Evolutionary conservation across 2,797 vertebrate species (phyloP).

Genomic region (Melanogrammus aeglefinus): DNA sequence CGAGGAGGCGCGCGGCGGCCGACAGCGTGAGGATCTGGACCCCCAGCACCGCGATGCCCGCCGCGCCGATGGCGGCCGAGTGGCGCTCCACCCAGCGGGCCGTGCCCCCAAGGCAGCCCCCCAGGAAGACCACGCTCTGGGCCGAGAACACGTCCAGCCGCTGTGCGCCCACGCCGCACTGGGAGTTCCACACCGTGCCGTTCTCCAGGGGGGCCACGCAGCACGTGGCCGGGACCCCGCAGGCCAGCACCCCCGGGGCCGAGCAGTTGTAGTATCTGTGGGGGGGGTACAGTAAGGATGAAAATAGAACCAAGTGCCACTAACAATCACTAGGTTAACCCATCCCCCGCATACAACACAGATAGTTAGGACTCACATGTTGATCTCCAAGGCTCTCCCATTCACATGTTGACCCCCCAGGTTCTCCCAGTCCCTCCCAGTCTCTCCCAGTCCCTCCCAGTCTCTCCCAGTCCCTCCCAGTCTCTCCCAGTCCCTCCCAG

Average conservation of each 20-base stretch:
- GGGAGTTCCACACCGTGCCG: slow-evolving; percentile 78
- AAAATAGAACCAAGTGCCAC: no score
- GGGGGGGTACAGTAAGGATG: background rate
- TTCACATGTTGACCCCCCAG: no score
- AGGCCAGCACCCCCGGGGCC: slow-evolving; percentile 79
- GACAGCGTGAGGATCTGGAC: slow-evolving; percentile 73
- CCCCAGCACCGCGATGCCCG: slow-evolving; percentile 38
- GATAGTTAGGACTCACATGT: no score
- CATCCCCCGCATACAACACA: no score
- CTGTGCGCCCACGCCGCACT: slow-evolving; percentile 78
- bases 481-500: no score
- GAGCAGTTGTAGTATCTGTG: slow-evolving; percentile 92
- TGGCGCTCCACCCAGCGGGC: slow-evolving; percentile 73
- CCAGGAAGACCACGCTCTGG: slow-evolving; percentile 69
- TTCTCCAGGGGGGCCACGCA: slow-evolving; percentile 80
- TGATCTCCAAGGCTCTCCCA: no score
- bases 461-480: no score
- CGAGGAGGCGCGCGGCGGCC: slow-evolving; percentile 64
- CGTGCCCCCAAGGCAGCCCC: slow-evolving; percentile 80
- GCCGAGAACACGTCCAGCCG: slow-evolving; percentile 69
- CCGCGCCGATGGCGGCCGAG: slow-evolving; percentile 42
- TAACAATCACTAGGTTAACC: no score
- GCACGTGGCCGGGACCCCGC: slow-evolving; percentile 87
- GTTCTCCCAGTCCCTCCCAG: no score
- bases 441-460: no score